phyloP scores from a whole-genome alignment of 23 tunicate genomes.

The Aplidium turbinatum region DNA sequence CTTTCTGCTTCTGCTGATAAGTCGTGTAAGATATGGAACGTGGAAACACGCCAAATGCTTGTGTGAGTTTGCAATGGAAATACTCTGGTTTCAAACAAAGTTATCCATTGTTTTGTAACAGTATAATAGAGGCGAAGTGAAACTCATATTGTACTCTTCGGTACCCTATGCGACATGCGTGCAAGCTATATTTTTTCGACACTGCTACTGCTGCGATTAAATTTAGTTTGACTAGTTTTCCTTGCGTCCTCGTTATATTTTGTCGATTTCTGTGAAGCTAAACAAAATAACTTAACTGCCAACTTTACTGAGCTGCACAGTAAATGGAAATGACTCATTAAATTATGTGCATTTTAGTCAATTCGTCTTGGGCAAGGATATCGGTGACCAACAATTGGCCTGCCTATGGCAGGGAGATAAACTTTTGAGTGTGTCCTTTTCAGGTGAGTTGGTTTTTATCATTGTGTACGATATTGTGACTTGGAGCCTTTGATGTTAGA shows the following conservation, averaged over 20 bases:
- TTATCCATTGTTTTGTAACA: not conserved
- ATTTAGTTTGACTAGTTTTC: no score
- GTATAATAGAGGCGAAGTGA: not conserved
- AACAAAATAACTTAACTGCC: no score
- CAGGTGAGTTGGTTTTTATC: conserved; percentile 24
- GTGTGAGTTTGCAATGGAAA: conserved; percentile 50
- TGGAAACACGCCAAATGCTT: conserved; percentile 53
- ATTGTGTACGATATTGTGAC: not conserved
- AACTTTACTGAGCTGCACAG: no score
- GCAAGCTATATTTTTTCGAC: no score
- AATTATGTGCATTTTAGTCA: no score
- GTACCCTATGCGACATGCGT: no score
- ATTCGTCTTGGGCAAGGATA: conserved; percentile 71
- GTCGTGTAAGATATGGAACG: conserved; percentile 80
- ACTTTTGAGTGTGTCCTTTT: conserved; percentile 60
- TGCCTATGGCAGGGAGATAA: conserved; percentile 85
- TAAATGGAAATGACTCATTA: no score
- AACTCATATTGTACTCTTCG: no score
- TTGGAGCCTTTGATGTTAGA: not conserved
- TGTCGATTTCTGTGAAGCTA: no score
- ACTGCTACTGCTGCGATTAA: no score
- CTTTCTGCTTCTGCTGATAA: conserved; percentile 95
- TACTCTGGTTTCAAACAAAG: not conserved
- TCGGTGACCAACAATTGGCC: conserved; percentile 70
- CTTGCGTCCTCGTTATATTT: no score